phyloP scores from a whole-genome alignment of 1,140 invertebrate species.

The Drosophila guanche region DNA sequence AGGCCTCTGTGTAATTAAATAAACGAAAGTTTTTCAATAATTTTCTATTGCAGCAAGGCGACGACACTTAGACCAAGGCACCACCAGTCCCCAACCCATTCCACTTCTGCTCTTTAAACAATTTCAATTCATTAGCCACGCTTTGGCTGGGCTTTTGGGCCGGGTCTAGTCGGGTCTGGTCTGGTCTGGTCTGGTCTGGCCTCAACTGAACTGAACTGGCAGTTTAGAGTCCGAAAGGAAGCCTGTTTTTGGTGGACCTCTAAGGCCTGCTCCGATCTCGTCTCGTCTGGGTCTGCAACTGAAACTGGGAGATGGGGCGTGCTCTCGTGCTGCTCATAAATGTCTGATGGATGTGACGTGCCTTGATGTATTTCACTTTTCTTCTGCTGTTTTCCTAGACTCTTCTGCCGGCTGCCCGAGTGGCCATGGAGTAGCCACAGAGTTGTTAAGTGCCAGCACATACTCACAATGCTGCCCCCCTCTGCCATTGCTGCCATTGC shows the following conservation, averaged over 20 bases:
- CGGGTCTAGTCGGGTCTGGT: conserved; percentile 24
- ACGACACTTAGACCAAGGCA: conserved; percentile 60
- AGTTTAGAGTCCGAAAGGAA: background rate
- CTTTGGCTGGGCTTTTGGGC: conserved; percentile 63
- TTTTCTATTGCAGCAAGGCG: conserved; percentile 74
- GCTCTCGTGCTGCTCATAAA: conserved; percentile 79
- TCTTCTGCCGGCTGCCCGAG: background rate
- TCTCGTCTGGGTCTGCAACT: conserved; percentile 7
- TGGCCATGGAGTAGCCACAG: background rate
- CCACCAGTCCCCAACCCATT: conserved; percentile 6
- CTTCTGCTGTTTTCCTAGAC: conserved; percentile 53
- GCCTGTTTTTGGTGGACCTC: conserved; percentile 40
- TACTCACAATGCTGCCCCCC: conserved; percentile 31
- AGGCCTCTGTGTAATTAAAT: conserved; percentile 73
- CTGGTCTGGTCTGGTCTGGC: conserved; percentile 14
- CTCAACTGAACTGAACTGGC: background rate
- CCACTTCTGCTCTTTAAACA: conserved; percentile 53
- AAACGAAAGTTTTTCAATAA: conserved; percentile 81
- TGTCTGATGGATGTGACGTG: conserved; percentile 80
- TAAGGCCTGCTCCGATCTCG: background rate
- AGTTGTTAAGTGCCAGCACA: conserved; percentile 76
- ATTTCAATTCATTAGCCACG: conserved; percentile 79
- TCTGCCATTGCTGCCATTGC: background rate
- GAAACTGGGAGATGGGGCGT: conserved; percentile 53
- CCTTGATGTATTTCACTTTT: conserved; percentile 81